These are phyloP conservation scores for Sternarchorhynchus goeldii DNA, from an alignment of 2,797 vertebrate genomes.

Conservation along the genomic window DNA sequence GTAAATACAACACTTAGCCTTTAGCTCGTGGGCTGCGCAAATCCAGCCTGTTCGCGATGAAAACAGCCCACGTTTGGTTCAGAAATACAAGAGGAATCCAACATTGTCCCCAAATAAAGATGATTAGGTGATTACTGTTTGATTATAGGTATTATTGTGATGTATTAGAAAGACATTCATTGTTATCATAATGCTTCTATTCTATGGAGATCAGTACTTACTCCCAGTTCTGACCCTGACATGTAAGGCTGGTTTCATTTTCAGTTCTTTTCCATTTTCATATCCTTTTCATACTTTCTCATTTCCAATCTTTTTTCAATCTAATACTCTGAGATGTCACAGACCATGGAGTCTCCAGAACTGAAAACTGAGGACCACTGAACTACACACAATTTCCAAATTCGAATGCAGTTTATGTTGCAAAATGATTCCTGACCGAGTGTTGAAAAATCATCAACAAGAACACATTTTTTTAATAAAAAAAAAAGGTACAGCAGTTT, in stretches of 20 bases:
- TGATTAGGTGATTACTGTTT: not conserved
- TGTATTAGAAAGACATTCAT: no score
- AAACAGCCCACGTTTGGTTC: not conserved
- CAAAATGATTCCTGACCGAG: not conserved
- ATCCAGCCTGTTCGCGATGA: slow-evolving; percentile 2
- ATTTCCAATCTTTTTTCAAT: no score
- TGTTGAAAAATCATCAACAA: not conserved
- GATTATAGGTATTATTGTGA: no score
- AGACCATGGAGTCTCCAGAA: not conserved
- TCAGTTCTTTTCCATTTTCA: not conserved
- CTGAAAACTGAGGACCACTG: not conserved
- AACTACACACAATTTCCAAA: not conserved
- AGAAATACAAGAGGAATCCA: not conserved
- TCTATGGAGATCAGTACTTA: no score
- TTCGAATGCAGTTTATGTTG: not conserved
- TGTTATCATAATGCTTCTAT: no score
- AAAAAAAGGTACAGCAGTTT: slow-evolving; percentile 9
- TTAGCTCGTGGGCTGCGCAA: slow-evolving; percentile 47
- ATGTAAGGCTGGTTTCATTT: not conserved
- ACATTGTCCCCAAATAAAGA: not conserved
- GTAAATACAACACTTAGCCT: not conserved
- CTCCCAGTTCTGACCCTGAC: no score
- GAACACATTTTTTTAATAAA: not conserved
- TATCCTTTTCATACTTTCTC: no score
- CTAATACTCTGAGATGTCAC: not conserved